Evolutionary conservation across 1,140 invertebrate species (phyloP).

Genomic region (Danaus plexippus): DNA sequence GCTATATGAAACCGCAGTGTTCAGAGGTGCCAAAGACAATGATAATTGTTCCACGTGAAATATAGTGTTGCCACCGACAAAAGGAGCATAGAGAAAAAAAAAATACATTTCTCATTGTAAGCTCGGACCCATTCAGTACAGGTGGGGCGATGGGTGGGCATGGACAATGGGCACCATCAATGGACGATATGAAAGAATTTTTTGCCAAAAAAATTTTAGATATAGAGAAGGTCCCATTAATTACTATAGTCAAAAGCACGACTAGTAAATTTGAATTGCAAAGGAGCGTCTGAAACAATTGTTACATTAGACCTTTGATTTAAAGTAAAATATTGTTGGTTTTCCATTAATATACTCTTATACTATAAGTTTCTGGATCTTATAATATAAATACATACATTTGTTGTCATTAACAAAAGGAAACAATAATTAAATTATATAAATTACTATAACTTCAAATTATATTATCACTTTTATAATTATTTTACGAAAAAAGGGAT

Average conservation of each 20-base stretch:
- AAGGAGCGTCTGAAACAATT: not conserved
- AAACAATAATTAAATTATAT: too few species aligned
- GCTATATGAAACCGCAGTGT: constrained; percentile 46
- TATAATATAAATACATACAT: too few species aligned
- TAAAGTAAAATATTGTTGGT: too few species aligned
- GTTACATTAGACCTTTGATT: too few species aligned
- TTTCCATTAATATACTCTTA: too few species aligned
- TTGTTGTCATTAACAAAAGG: too few species aligned
- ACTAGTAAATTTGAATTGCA: constrained; percentile 12
- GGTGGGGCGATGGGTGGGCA: constrained; percentile 51
- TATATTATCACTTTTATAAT: too few species aligned
- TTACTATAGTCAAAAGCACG: constrained; percentile 18
- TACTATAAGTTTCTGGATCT: too few species aligned
- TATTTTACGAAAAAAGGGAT: too few species aligned
- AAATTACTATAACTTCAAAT: too few species aligned
- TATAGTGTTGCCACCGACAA: constrained; percentile 68
- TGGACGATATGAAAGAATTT: constrained; percentile 56
- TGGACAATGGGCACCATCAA: constrained; percentile 58
- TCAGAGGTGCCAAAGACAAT: constrained; percentile 66
- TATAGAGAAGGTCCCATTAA: constrained; percentile 20
- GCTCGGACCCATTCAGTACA: constrained; percentile 56
- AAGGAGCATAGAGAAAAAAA: constrained; percentile 52
- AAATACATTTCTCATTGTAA: constrained; percentile 62
- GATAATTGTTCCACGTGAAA: constrained; percentile 68
- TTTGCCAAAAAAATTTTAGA: constrained; percentile 33